Percentiles rank a stretch among this genome's conserved stretches.
These are phyloP conservation scores for Aplysina aerophoba DNA, from an alignment of 37 sponge, comb jelly and placozoan species.

Conservation along the genomic window DNA sequence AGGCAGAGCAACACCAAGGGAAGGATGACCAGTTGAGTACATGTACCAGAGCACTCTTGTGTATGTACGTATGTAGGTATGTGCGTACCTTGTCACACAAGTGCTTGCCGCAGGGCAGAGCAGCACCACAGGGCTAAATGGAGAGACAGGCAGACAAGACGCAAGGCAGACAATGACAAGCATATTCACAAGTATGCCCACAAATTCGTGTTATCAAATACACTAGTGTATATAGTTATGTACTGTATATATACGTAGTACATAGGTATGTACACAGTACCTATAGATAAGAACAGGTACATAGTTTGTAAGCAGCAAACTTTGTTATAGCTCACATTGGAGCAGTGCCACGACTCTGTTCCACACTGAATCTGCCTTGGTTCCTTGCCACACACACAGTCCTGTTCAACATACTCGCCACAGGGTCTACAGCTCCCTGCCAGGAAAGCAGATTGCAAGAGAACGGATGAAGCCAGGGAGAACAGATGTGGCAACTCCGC, in stretches of 20 bases:
- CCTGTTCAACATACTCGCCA: constrained; percentile 32
- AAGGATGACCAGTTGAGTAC: no score
- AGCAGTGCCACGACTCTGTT: constrained; percentile 76
- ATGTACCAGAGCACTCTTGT: no score
- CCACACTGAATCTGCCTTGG: constrained; percentile 49
- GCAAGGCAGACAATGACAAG: constrained; percentile 1
- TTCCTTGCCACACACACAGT: constrained; percentile 83
- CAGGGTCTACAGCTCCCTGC: constrained; percentile 80
- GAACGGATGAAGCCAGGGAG: no score
- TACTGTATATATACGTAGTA: no score
- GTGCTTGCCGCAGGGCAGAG: constrained; percentile 49
- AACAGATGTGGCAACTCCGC: no score
- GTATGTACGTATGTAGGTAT: not conserved
- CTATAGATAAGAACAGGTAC: no score
- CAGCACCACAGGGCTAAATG: constrained; percentile 43
- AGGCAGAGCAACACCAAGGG: no score
- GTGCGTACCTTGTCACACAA: constrained; percentile 13
- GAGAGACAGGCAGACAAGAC: not conserved
- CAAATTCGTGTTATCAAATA: not conserved
- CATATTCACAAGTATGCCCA: not conserved
- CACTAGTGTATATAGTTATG: not conserved
- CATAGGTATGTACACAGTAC: not conserved
- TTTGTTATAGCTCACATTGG: constrained; percentile 48
- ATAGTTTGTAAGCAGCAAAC: not conserved
- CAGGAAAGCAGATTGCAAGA: not conserved